A percentile compares a stretch with the other conserved stretches of the same genome.
Evolutionary conservation across 2,888 invertebrate genomes (phyloP).

Genomic region (Eubasilissa splendida): DNA sequence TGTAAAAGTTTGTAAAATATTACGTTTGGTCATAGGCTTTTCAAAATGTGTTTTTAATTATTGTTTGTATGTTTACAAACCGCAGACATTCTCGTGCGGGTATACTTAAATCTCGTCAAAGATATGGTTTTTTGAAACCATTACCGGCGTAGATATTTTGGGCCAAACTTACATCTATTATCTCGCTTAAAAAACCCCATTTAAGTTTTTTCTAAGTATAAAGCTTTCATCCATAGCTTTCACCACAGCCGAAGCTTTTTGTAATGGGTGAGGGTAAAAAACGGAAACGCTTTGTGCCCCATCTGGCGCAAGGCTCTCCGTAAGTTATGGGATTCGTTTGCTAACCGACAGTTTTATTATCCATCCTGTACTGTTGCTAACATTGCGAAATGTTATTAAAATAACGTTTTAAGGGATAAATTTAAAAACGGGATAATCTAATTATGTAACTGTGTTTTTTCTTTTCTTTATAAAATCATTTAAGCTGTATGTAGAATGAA

Average conservation of each 20-base stretch:
- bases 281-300: conserved; percentile 53
- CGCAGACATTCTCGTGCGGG: no score
- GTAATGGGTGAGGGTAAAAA: conserved; percentile 49
- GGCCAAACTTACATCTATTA: conserved; percentile 15
- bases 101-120: no score
- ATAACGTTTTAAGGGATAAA: conserved; percentile 25
- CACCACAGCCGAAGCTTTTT: conserved; percentile 28
- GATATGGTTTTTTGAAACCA: not conserved
- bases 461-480: no score
- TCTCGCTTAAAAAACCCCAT: conserved; percentile 24
- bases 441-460: not conserved
- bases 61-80: no score
- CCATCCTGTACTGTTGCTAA: conserved; percentile 28
- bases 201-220: conserved; percentile 35
- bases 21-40: no score
- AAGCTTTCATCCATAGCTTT: conserved; percentile 38
- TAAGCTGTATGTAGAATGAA: no score
- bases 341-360: conserved; percentile 55
- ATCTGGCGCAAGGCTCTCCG: conserved; percentile 52
- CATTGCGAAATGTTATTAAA: conserved; percentile 36
- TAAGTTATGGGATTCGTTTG: conserved; percentile 57
- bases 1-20: no score
- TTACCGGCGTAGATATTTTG: not conserved
- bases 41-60: no score
- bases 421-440: conserved; percentile 19